A percentile compares a stretch with the other conserved stretches of the same genome.
These are phyloP conservation scores for Ornithoptera priamus DNA, from an alignment of 2,888 invertebrate species.

Conservation along the genomic window DNA sequence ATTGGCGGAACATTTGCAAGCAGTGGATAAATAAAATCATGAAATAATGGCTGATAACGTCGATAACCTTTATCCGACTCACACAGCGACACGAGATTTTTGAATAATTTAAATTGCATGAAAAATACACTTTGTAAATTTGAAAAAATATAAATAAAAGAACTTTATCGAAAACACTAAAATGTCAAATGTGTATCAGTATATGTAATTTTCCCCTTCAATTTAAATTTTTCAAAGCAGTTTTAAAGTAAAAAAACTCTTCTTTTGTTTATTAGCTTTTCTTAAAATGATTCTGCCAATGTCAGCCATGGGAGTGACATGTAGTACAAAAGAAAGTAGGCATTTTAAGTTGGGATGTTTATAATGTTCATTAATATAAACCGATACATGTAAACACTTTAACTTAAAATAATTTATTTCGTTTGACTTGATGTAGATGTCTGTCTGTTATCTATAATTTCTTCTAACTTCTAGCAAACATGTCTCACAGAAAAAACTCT, in stretches of 20 bases:
- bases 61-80: slow-evolving; percentile 19
- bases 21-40: slow-evolving; percentile 19
- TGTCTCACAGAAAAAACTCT: too few species aligned
- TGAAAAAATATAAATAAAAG: not conserved
- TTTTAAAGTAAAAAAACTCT: not conserved
- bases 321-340: too few species aligned
- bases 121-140: not conserved
- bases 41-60: slow-evolving; percentile 20
- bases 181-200: not conserved
- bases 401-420: too few species aligned
- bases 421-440: too few species aligned
- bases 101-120: not conserved
- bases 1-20: slow-evolving; percentile 8
- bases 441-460: too few species aligned
- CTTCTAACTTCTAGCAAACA: too few species aligned
- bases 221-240: not conserved
- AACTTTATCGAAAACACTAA: slow-evolving; percentile 1
- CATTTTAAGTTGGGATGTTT: too few species aligned
- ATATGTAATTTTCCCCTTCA: not conserved
- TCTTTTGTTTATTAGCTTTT: not conserved
- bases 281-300: too few species aligned
- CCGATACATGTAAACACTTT: too few species aligned
- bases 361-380: too few species aligned
- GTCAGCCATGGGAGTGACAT: too few species aligned
- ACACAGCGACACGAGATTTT: not conserved